These are phyloP conservation scores for Drosophila quinaria DNA, from an alignment of 2,888 invertebrate species.

Conservation along the genomic window DNA sequence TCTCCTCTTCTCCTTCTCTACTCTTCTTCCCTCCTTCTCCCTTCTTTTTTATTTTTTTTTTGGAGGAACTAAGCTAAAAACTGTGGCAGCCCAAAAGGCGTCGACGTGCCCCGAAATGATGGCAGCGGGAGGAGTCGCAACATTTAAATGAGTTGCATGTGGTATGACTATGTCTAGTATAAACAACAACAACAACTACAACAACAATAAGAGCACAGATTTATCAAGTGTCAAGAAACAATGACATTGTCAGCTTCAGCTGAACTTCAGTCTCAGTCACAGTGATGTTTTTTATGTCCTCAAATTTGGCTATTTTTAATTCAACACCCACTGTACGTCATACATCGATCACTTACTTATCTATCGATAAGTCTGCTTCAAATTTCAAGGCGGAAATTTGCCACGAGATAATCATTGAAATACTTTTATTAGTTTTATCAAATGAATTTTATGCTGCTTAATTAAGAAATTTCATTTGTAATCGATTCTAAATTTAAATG, in stretches of 20 bases:
- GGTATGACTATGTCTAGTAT: not conserved
- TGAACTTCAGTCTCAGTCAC: not conserved
- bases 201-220: slow-evolving; percentile 28
- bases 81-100: slow-evolving; percentile 8
- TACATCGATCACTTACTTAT: not conserved
- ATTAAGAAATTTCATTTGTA: not conserved
- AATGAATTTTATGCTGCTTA: not conserved
- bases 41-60: too few relatives aligned
- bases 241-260: slow-evolving; percentile 35
- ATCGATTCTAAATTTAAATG: not conserved
- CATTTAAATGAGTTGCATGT: slow-evolving; percentile 57
- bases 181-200: not conserved
- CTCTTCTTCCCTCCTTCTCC: not conserved
- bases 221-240: slow-evolving; percentile 45
- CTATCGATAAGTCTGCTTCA: not conserved
- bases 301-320: not conserved
- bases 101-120: slow-evolving; percentile 22
- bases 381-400: not conserved
- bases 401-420: not conserved
- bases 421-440: slow-evolving; percentile 9
- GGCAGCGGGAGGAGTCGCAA: not conserved
- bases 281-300: not conserved
- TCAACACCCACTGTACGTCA: not conserved
- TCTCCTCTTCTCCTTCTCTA: too few relatives aligned
- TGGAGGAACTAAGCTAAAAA: slow-evolving; percentile 1